Evolutionary conservation across 2,113 vertebrate genomes (phyloP).

Genomic region (Rousettus leschenaultii): DNA sequence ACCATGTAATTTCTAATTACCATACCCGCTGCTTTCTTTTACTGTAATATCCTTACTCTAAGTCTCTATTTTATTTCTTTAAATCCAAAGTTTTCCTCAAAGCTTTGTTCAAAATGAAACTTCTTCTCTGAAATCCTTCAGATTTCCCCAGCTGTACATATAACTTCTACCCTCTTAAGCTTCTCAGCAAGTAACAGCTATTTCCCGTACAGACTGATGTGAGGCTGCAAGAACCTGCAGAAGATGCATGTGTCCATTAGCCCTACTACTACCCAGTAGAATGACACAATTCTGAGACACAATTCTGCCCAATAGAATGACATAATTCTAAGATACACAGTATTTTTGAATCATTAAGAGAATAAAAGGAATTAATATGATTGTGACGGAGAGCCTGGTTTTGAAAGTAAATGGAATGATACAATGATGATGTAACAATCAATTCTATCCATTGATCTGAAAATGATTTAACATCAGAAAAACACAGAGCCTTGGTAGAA

Average conservation of each 20-base stretch:
- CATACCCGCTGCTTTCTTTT: neutral
- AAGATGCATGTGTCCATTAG: neutral
- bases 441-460: neutral
- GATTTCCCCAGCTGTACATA: neutral
- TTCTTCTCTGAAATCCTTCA: neutral
- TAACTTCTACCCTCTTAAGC: neutral
- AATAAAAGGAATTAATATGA: neutral
- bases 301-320: neutral
- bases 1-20: neutral
- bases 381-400: neutral
- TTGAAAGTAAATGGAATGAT: neutral
- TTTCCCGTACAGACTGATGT: neutral
- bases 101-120: neutral
- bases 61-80: neutral
- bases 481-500: neutral
- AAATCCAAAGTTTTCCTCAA: neutral
- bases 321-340: neutral
- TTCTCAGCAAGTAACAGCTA: neutral
- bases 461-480: neutral
- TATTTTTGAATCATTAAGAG: neutral
- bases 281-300: neutral
- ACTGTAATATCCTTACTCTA: neutral
- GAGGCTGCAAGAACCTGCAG: neutral
- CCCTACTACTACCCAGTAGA: neutral
- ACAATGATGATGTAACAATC: neutral